Evolutionary conservation across 2,888 invertebrate genomes (phyloP).

Genomic region (Agrotis clavis): DNA sequence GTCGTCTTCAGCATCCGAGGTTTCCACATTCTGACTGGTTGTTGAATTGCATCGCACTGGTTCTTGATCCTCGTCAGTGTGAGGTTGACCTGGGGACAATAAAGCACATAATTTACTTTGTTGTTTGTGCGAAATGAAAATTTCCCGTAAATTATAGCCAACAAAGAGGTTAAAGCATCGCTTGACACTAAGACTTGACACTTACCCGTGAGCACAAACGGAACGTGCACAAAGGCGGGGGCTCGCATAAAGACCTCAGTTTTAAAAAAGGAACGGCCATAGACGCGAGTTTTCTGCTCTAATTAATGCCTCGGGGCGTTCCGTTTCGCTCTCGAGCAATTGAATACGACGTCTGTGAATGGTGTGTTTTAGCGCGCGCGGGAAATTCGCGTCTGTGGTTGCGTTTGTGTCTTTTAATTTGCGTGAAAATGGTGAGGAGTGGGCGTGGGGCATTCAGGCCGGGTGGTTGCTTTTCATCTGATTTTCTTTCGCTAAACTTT

Average conservation of each 20-base stretch:
- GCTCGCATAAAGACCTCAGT: conserved; percentile 86
- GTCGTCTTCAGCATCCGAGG: conserved; percentile 84
- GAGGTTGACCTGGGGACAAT: conserved; percentile 73
- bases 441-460: conserved; percentile 80
- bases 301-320: conserved; percentile 91
- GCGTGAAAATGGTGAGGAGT: conserved; percentile 88
- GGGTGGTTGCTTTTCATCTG: conserved; percentile 79
- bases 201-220: conserved; percentile 80
- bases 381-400: conserved; percentile 83
- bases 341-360: conserved; percentile 87
- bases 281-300: conserved; percentile 88
- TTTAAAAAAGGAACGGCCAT: conserved; percentile 88
- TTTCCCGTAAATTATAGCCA: conserved; percentile 68
- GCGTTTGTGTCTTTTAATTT: conserved; percentile 90
- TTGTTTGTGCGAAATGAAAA: conserved; percentile 46
- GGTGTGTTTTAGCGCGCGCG: conserved; percentile 86
- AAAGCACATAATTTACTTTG: conserved; percentile 30
- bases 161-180: conserved; percentile 79
- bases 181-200: conserved; percentile 83
- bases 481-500: conserved; percentile 77
- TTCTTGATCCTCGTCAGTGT: conserved; percentile 75
- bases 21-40: conserved; percentile 77
- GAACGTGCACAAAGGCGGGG: conserved; percentile 82
- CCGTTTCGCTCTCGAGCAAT: conserved; percentile 87
- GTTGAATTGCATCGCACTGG: conserved; percentile 71